Evolutionary conservation across 2,797 vertebrate species (phyloP).

Genomic region (Siniperca obscura): DNA sequence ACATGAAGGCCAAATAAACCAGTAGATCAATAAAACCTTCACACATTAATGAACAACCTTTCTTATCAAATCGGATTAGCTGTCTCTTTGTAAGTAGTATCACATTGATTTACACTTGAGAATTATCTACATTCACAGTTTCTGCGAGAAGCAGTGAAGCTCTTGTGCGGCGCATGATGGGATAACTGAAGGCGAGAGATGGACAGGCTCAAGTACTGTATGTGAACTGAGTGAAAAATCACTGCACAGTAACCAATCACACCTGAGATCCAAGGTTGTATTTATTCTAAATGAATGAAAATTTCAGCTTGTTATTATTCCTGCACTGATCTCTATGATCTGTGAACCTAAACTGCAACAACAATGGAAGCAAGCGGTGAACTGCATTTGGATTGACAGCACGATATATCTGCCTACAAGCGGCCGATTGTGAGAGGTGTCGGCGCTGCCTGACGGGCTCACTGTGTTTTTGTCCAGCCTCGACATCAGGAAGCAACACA

Average conservation of each 20-base stretch:
- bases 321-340: conserved; percentile 28
- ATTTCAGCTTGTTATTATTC: conserved; percentile 19
- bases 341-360: conserved; percentile 30
- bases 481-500: neutral
- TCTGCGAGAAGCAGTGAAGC: neutral
- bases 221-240: neutral
- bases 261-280: conserved; percentile 4
- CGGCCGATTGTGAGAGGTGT: conserved; percentile 11
- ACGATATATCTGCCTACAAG: conserved; percentile 25
- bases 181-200: conserved; percentile 8
- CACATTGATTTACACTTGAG: conserved; percentile 28
- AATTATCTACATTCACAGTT: conserved; percentile 19
- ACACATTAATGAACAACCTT: neutral
- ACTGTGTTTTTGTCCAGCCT: neutral
- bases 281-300: conserved; percentile 21
- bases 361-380: conserved; percentile 15
- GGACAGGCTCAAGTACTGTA: neutral
- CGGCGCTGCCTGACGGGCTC: neutral
- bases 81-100: neutral
- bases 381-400: conserved; percentile 42
- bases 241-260: neutral
- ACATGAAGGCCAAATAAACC: neutral
- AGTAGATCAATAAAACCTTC: neutral
- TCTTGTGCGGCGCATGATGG: neutral
- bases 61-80: neutral